Evolutionary conservation across 2,113 vertebrate species (phyloP).

Genomic region (Albula goreensis): DNA sequence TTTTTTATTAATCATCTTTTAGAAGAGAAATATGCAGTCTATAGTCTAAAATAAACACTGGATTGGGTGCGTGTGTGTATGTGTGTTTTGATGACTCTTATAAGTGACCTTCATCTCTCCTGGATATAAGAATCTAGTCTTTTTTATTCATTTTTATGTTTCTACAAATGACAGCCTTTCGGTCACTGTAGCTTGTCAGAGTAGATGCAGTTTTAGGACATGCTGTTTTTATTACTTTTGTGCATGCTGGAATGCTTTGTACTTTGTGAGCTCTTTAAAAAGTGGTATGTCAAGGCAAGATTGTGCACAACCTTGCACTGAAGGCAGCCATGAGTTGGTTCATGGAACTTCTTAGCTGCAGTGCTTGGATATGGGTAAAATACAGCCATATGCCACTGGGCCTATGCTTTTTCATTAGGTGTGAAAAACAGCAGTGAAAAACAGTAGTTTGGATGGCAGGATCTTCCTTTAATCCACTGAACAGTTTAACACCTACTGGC

Average conservation of each 20-base stretch:
- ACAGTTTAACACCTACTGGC: background rate
- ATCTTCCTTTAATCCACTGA: too few species aligned
- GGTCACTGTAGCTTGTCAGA: slow-evolving; percentile 54
- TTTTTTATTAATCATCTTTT: too few species aligned
- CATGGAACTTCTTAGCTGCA: background rate
- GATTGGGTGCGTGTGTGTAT: background rate
- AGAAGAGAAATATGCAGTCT: too few species aligned
- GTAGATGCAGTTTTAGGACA: slow-evolving; percentile 45
- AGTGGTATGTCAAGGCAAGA: background rate
- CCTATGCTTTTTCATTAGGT: background rate
- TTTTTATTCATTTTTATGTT: slow-evolving; percentile 72
- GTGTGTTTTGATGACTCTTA: background rate
- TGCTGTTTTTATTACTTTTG: slow-evolving; percentile 2
- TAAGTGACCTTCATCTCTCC: slow-evolving; percentile 63
- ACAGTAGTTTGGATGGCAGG: too few species aligned
- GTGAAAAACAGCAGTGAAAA: too few species aligned
- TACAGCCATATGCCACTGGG: background rate
- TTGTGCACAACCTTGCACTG: background rate
- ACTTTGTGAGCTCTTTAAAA: background rate
- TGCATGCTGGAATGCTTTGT: background rate
- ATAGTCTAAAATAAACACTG: too few species aligned
- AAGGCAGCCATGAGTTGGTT: background rate
- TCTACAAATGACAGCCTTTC: slow-evolving; percentile 54
- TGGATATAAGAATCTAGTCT: slow-evolving; percentile 59
- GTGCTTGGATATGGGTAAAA: background rate